phyloP scores from a whole-genome alignment of 1,140 invertebrate genomes.

The Diabrotica virgifera region DNA sequence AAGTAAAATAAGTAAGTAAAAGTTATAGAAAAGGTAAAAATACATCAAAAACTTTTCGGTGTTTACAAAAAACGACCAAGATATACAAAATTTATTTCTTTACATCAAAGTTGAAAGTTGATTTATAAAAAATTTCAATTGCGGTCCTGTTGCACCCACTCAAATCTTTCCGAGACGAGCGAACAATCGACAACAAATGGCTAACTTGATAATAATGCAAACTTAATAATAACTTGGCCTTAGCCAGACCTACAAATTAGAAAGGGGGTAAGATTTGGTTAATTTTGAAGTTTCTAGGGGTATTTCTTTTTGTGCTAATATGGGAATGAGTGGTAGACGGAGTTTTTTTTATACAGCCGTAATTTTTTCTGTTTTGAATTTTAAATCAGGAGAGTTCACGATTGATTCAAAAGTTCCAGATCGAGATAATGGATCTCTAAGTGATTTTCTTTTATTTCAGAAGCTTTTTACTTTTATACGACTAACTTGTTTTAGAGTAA shows the following conservation, averaged over 20 bases:
- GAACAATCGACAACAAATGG: slow-evolving; percentile 38
- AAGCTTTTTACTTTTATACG: too few relatives aligned
- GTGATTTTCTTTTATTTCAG: not conserved
- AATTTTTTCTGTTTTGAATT: slow-evolving; percentile 9
- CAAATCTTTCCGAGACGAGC: slow-evolving; percentile 11
- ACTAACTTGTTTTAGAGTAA: too few relatives aligned
- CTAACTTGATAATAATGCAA: slow-evolving; percentile 42
- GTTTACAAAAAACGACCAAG: too few relatives aligned
- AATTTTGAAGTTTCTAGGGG: slow-evolving; percentile 5
- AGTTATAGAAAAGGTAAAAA: too few relatives aligned
- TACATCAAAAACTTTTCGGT: too few relatives aligned
- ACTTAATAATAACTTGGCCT: slow-evolving; percentile 35
- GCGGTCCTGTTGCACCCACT: not conserved
- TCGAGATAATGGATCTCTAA: not conserved
- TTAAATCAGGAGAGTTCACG: not conserved
- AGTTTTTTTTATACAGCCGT: not conserved
- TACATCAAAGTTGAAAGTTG: too few relatives aligned
- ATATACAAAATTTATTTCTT: too few relatives aligned
- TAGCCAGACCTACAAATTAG: slow-evolving; percentile 18
- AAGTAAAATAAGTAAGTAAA: too few relatives aligned
- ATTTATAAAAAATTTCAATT: not conserved
- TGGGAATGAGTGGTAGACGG: not conserved
- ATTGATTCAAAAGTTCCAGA: not conserved
- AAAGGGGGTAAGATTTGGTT: slow-evolving; percentile 1
- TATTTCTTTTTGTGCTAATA: not conserved